phyloP scores from a whole-genome alignment of 2,797 vertebrate species.

The Ceyx erithaca region DNA sequence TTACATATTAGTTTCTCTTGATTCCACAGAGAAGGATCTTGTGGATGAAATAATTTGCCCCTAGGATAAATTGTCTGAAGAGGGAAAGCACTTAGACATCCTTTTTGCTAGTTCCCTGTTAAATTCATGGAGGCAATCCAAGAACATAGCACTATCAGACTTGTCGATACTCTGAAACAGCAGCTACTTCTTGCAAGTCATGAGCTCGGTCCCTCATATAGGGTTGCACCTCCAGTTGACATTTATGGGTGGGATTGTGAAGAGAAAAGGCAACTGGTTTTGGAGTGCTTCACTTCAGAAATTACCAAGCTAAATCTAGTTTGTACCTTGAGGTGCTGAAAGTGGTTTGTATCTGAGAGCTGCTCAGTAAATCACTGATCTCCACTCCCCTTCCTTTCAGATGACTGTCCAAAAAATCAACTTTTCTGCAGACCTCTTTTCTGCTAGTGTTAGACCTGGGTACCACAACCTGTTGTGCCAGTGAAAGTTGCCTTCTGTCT shows the following conservation, averaged over 20 bases:
- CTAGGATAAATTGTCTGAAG: background rate
- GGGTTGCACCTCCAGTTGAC: background rate
- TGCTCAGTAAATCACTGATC: background rate
- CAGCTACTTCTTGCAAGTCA: background rate
- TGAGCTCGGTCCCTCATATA: background rate
- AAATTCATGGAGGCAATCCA: background rate
- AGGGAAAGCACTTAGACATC: background rate
- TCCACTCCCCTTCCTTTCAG: background rate
- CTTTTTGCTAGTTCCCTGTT: background rate
- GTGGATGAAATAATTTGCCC: background rate
- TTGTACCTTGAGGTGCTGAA: background rate
- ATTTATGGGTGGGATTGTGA: background rate
- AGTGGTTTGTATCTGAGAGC: background rate
- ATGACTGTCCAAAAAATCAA: background rate
- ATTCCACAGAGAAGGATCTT: background rate
- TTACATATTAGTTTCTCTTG: background rate
- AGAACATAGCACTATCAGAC: background rate
- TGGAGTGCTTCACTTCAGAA: slow-evolving; percentile 3
- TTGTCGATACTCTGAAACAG: background rate
- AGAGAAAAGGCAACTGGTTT: background rate
- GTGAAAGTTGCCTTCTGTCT: slow-evolving; percentile 43
- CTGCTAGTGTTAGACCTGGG: background rate
- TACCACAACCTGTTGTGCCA: background rate
- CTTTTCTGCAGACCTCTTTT: slow-evolving; percentile 2
- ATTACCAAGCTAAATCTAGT: background rate